Percentiles rank a stretch among this genome's conserved stretches.
Conservation (phyloP, 2,797 vertebrate species). For the Gymnothorax javanicus region DNA sequence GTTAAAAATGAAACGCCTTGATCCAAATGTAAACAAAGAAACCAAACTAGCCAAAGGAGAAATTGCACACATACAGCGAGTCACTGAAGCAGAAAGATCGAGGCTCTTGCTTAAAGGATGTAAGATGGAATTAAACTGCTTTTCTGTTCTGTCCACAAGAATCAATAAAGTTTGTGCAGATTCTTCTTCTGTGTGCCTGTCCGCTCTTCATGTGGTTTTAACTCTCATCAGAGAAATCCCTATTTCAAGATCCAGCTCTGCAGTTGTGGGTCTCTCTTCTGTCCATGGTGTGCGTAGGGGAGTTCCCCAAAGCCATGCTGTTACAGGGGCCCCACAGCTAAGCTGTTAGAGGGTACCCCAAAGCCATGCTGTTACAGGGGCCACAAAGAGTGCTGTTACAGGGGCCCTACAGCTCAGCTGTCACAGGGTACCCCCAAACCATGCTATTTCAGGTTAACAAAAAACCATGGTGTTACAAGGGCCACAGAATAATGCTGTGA, state of each 20-base stretch:
- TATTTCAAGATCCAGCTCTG: conserved; percentile 41
- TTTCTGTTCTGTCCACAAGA: conserved; percentile 65
- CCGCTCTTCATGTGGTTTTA: conserved; percentile 45
- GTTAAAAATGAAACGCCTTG: neutral
- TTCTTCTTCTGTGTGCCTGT: neutral
- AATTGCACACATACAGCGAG: neutral
- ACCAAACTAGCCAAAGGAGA: neutral
- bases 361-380: too few relatives aligned
- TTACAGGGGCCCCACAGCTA: too few relatives aligned
- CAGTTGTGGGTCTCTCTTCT: conserved; percentile 39
- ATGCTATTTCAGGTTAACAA: too few relatives aligned
- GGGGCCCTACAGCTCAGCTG: too few relatives aligned
- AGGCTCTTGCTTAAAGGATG: conserved; percentile 44
- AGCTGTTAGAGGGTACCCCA: too few relatives aligned
- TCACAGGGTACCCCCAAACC: too few relatives aligned
- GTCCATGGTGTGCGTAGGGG: conserved; percentile 36
- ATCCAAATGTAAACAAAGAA: neutral
- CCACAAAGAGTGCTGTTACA: too few relatives aligned
- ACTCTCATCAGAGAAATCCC: conserved; percentile 56
- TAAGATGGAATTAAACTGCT: conserved; percentile 62
- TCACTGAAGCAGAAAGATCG: too few relatives aligned
- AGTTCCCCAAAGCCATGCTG: too few relatives aligned
- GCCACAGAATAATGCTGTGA: too few relatives aligned
- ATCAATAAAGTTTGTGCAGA: conserved; percentile 52
- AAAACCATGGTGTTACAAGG: too few relatives aligned